A percentile compares a stretch with the other conserved stretches of the same genome.
phyloP scores from a whole-genome alignment of 2,888 invertebrate genomes.

The Nasonovia ribisnigri region DNA sequence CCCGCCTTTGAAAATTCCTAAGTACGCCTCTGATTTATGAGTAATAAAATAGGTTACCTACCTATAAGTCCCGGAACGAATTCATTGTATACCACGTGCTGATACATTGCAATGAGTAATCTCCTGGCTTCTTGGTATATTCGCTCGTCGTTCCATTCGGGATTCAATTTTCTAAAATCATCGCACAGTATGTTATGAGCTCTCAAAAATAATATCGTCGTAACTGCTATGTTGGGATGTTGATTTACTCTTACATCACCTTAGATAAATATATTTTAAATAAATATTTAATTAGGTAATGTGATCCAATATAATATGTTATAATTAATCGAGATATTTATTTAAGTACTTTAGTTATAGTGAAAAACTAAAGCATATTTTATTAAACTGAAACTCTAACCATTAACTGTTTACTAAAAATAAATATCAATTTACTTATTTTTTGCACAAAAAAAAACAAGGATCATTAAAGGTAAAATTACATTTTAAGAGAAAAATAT shows the following conservation, averaged over 20 bases:
- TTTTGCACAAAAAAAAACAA: neutral
- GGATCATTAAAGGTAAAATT: neutral
- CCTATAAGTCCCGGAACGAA: conserved; percentile 83
- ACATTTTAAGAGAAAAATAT: neutral
- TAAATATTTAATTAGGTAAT: neutral
- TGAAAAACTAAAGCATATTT: neutral
- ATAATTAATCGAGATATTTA: neutral
- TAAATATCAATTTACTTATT: neutral
- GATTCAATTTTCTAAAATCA: conserved; percentile 77
- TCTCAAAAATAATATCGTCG: conserved; percentile 81
- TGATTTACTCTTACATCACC: conserved; percentile 84
- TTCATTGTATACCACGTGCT: conserved; percentile 84
- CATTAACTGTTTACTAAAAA: neutral
- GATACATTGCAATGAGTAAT: conserved; percentile 80
- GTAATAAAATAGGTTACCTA: conserved; percentile 68
- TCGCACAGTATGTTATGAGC: conserved; percentile 84
- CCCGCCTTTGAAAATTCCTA: no score
- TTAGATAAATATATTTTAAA: conserved; percentile 68
- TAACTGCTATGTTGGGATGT: conserved; percentile 78
- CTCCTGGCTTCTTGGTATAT: conserved; percentile 81
- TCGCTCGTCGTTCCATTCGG: conserved; percentile 79
- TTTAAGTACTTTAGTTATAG: neutral
- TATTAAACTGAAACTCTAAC: neutral
- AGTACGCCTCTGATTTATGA: no score
- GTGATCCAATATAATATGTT: neutral